Evolutionary conservation across 1,140 invertebrate genomes (phyloP).

Genomic region (Orchesella cincta): DNA sequence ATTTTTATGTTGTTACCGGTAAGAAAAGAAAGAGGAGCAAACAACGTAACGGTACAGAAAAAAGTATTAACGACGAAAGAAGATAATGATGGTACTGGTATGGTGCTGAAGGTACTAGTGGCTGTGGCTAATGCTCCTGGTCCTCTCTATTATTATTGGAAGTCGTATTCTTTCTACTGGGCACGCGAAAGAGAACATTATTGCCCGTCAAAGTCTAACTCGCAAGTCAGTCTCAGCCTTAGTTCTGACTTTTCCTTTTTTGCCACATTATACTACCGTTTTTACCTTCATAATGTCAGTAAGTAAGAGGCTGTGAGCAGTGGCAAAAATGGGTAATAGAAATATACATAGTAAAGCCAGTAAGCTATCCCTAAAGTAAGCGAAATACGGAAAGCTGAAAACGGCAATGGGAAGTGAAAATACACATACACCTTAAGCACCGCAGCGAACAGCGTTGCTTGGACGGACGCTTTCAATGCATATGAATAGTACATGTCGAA

Average conservation of each 20-base stretch:
- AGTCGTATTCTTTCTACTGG: not conserved
- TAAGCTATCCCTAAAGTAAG: too few species aligned
- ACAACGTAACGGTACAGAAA: not conserved
- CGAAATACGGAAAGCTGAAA: too few species aligned
- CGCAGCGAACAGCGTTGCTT: too few species aligned
- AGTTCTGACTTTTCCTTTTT: conserved; percentile 6
- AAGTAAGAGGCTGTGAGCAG: too few species aligned
- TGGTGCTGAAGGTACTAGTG: not conserved
- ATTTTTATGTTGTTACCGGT: not conserved
- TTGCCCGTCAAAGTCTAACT: conserved; percentile 9
- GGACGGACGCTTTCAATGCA: too few species aligned
- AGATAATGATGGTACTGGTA: not conserved
- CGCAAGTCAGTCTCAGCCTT: not conserved
- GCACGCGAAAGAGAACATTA: not conserved
- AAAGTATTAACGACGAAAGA: not conserved
- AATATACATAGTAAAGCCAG: too few species aligned
- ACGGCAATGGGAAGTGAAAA: too few species aligned
- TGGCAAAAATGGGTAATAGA: too few species aligned
- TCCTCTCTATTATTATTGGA: not conserved
- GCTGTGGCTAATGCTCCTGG: not conserved
- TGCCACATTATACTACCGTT: too few species aligned
- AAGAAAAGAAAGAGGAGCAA: not conserved
- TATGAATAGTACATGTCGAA: too few species aligned
- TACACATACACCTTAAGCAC: too few species aligned
- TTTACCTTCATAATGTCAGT: too few species aligned